phyloP scores from a whole-genome alignment of 1,140 invertebrate genomes.

The Drosophila kohkoa region DNA sequence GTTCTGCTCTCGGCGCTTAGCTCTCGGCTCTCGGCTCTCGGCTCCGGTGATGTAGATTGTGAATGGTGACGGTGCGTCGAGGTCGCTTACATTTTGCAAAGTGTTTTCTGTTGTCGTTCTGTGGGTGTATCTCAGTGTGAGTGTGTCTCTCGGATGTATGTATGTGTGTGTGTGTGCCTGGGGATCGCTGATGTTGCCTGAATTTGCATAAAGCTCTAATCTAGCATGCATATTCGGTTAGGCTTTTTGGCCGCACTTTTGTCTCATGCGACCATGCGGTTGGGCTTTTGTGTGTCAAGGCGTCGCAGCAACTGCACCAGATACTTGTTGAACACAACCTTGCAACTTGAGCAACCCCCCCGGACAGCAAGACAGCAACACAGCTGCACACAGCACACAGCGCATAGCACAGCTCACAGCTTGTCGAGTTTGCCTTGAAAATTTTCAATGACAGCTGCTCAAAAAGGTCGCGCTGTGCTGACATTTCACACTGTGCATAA shows the following conservation, averaged over 20 bases:
- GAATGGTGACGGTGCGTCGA: slow-evolving; percentile 69
- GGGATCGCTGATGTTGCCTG: slow-evolving; percentile 43
- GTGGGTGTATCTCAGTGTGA: neutral
- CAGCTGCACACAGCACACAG: neutral
- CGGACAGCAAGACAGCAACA: neutral
- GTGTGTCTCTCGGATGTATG: slow-evolving; percentile 5
- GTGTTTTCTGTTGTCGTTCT: slow-evolving; percentile 52
- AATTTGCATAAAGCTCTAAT: slow-evolving; percentile 77
- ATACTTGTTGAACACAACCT: slow-evolving; percentile 76
- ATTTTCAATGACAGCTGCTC: slow-evolving; percentile 58
- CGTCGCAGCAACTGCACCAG: slow-evolving; percentile 59
- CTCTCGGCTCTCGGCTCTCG: no score
- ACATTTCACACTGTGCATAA: slow-evolving; percentile 32
- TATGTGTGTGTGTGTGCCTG: slow-evolving; percentile 28
- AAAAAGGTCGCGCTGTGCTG: slow-evolving; percentile 55
- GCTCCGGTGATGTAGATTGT: neutral
- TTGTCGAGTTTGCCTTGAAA: slow-evolving; percentile 45
- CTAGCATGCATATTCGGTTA: slow-evolving; percentile 78
- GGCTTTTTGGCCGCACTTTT: slow-evolving; percentile 69
- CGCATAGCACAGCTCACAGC: slow-evolving; percentile 10
- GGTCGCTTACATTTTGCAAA: slow-evolving; percentile 75
- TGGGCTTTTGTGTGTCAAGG: slow-evolving; percentile 76
- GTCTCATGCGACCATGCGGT: slow-evolving; percentile 50
- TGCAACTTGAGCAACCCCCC: slow-evolving; percentile 42
- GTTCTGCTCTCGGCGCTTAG: slow-evolving; percentile 51